Evolutionary conservation across 2,113 vertebrate species (phyloP), one percentile per base, ranked within the genome.

Genomic region (Alouatta palliata): DNA sequence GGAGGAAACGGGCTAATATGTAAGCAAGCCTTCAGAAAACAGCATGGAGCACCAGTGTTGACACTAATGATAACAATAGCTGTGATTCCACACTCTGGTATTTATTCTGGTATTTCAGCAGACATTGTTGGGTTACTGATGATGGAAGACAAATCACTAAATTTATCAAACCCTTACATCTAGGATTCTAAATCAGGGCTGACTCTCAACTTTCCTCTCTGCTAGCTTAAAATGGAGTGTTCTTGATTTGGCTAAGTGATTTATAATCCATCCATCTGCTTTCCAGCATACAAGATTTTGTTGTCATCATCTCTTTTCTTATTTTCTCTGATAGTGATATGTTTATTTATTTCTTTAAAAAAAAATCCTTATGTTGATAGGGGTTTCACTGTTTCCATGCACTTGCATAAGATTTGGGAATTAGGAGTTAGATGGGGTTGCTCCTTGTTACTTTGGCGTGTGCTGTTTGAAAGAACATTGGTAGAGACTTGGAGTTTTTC

Each of bases 381-480:
- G 21, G 3, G 20, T 87, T 86, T 14, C 52, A 52, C 14, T 52
- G 27, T 71, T 47, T 23, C 6, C 54, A 7, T 3, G 4, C 5
- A 3, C 32, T 71, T 37, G 10, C 35, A 68, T 49, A 40, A 35
- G 32, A 20, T 23, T 64, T 54, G 20, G 21, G 43, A 75, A n/a
- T 12, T 3, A 8, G 8, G 6, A 2, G 7, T 73, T 17, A 14
- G 19, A 17, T 17, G 17, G 1, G 19, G 13, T 1, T 17, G 0
- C 1, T 77, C 8, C 35, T 35, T 35, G 8, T 2, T 70, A 1
- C 6, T 20, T 49, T 47, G 8, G 23, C 32, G 54, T 64, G 40
- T 70, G 40, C 5, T 79, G 8, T 13, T 6, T 66, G 2, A 4
- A 9, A 30, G 77, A 35, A 79, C 8, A 8, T 45, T 35, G 47